Evolutionary conservation across 2,888 invertebrate genomes (phyloP).

Genomic region (Heteromyza rotundicornis): DNA sequence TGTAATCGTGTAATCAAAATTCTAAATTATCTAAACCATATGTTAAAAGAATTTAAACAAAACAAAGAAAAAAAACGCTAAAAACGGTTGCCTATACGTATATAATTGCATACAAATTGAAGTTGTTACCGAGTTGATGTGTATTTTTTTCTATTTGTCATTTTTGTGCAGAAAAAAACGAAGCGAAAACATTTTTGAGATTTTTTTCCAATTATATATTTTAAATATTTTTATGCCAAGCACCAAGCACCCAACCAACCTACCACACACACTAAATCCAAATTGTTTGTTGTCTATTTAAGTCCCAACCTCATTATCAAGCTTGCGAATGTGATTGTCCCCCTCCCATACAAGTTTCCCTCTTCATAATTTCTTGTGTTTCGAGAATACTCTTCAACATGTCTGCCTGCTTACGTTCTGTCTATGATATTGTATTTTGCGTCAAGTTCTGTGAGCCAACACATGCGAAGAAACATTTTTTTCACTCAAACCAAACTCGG

Average conservation of each 20-base stretch:
- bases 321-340: background rate
- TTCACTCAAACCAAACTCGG: too few relatives aligned
- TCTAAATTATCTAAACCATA: constrained; percentile 11
- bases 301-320: background rate
- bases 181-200: background rate
- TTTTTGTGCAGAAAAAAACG: background rate
- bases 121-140: background rate
- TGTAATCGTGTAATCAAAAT: constrained; percentile 23
- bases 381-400: too few relatives aligned
- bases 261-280: background rate
- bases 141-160: background rate
- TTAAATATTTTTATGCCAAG: background rate
- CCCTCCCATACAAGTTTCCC: background rate
- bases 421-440: too few relatives aligned
- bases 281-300: constrained; percentile 10
- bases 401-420: too few relatives aligned
- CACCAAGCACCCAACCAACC: background rate
- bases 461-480: too few relatives aligned
- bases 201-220: background rate
- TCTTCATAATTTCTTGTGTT: too few relatives aligned
- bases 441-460: too few relatives aligned
- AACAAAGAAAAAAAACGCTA: constrained; percentile 4
- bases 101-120: constrained; percentile 15
- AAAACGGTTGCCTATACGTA: constrained; percentile 17
- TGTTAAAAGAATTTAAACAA: background rate